Conservation (phyloP, 1,140 invertebrate species). For the Bombus huntii region DNA sequence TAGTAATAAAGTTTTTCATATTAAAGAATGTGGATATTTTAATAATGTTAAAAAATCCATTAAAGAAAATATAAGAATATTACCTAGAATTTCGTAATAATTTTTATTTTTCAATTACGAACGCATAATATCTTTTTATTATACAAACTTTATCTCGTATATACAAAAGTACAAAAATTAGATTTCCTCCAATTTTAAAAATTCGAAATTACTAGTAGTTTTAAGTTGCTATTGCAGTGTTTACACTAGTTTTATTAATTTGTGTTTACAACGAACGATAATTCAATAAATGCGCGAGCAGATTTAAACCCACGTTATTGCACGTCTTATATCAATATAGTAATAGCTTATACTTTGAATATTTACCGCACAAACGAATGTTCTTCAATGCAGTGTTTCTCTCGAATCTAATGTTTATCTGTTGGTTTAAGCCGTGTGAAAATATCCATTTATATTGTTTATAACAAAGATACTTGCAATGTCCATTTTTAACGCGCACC, state of each 20-base stretch:
- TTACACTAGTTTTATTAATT: background rate
- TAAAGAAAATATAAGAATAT: background rate
- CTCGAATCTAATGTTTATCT: slow-evolving; percentile 31
- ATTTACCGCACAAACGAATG: slow-evolving; percentile 37
- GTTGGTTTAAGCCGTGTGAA: background rate
- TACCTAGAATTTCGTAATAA: background rate
- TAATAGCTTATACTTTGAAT: slow-evolving; percentile 36
- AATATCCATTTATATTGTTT: slow-evolving; percentile 52
- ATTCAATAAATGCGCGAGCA: background rate
- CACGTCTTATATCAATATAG: slow-evolving; percentile 25
- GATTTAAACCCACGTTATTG: background rate
- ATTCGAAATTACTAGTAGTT: background rate
- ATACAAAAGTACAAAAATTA: background rate
- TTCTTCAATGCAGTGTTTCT: slow-evolving; percentile 12
- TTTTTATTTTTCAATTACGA: background rate
- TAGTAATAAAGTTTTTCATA: background rate
- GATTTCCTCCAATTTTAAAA: background rate
- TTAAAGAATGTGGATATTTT: background rate
- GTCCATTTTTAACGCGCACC: slow-evolving; percentile 68
- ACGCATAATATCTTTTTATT: background rate
- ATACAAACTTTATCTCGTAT: background rate
- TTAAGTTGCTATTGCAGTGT: background rate
- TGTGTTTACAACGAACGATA: slow-evolving; percentile 4
- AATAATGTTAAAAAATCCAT: background rate
- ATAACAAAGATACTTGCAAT: slow-evolving; percentile 65